These are phyloP conservation scores for Ophiothrix spiculata DNA, from an alignment of 35 echinoderm and acorn worm genomes.

Conservation along the genomic window DNA sequence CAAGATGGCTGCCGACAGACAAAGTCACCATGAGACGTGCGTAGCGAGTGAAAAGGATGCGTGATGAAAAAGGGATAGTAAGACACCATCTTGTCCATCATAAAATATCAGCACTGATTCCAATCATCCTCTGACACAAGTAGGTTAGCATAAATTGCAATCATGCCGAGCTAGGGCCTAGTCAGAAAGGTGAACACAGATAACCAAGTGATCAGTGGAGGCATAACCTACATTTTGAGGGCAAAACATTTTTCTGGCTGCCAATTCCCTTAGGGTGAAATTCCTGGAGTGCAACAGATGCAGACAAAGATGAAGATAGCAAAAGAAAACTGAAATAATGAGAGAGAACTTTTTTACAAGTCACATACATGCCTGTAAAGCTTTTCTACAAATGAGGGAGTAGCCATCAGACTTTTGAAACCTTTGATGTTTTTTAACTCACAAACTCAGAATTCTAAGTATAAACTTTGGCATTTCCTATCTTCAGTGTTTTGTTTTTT, in stretches of 20 bases:
- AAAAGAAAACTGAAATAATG: neutral
- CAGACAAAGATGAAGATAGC: neutral
- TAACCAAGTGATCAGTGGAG: neutral
- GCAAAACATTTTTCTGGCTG: constrained; percentile 4
- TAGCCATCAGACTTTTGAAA: too few relatives aligned
- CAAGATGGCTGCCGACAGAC: neutral
- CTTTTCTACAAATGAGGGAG: too few relatives aligned
- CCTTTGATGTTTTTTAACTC: too few relatives aligned
- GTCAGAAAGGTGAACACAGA: neutral
- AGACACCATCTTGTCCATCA: constrained; percentile 11
- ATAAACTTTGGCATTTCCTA: too few relatives aligned
- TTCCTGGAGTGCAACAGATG: constrained; percentile 1
- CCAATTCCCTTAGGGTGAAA: neutral
- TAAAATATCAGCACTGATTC: neutral
- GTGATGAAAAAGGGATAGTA: neutral
- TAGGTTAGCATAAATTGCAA: neutral
- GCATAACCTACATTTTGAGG: constrained; percentile 1
- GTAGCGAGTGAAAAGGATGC: neutral
- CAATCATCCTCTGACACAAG: constrained; percentile 2
- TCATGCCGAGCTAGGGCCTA: neutral
- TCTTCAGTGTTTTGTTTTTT: too few relatives aligned
- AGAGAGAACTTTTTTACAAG: neutral
- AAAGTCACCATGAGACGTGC: neutral
- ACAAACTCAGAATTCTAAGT: too few relatives aligned
- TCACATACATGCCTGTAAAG: too few relatives aligned